Evolutionary conservation across 2,888 invertebrate species (phyloP).

Genomic region (Nomada goodeniana): DNA sequence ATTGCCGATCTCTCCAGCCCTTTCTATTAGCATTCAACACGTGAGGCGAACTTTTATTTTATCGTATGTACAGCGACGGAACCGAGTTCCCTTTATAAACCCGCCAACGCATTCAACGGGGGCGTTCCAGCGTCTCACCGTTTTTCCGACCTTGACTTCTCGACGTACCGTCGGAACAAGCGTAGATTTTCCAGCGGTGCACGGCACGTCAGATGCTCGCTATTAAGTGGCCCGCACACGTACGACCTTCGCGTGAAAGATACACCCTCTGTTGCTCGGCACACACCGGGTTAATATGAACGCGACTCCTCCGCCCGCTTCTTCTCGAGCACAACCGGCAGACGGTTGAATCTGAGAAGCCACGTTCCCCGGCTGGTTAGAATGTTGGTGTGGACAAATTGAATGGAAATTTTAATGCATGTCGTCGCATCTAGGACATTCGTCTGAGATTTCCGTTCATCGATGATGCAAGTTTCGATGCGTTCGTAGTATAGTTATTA

Average conservation of each 20-base stretch:
- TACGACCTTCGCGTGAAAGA: slow-evolving; percentile 30
- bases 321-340: not conserved
- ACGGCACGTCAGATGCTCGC: slow-evolving; percentile 27
- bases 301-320: not conserved
- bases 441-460: no score
- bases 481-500: no score
- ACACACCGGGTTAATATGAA: slow-evolving; percentile 3
- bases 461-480: no score
- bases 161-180: not conserved
- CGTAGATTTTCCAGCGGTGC: slow-evolving; percentile 23
- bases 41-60: not conserved
- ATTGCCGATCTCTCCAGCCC: no score
- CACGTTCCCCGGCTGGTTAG: not conserved
- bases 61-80: not conserved
- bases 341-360: not conserved
- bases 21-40: not conserved
- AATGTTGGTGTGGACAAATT: no score
- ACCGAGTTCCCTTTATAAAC: not conserved
- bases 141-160: slow-evolving; percentile 42
- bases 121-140: not conserved
- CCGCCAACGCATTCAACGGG: not conserved
- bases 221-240: slow-evolving; percentile 42
- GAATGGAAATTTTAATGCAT: no score
- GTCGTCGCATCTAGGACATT: no score
- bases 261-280: not conserved